A percentile compares a stretch with the other conserved stretches of the same genome.
These are phyloP conservation scores for Rotaria socialis DNA, from an alignment of 2,888 invertebrate species.

Conservation along the genomic window DNA sequence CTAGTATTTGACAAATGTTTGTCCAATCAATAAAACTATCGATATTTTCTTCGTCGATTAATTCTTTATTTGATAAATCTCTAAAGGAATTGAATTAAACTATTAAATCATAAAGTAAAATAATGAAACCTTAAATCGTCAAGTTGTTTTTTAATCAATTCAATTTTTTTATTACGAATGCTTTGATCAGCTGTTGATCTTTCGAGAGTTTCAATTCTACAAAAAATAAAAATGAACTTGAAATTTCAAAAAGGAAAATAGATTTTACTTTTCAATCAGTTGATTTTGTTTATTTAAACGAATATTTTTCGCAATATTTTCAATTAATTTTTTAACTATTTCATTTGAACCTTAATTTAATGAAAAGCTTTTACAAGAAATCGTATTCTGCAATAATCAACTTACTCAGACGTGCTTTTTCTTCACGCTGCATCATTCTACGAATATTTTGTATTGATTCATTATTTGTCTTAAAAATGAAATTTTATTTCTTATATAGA, in stretches of 20 bases:
- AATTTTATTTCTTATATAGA: not conserved
- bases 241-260: not conserved
- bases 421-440: conserved; percentile 2
- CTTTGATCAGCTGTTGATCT: not conserved
- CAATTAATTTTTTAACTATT: not conserved
- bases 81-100: not conserved
- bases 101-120: not conserved
- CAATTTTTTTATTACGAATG: not conserved
- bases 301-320: not conserved
- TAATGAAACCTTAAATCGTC: not conserved
- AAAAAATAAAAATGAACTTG: not conserved
- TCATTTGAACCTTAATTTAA: not conserved
- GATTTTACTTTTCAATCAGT: not conserved
- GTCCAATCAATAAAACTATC: not conserved
- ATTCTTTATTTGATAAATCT: not conserved
- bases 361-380: too few relatives aligned
- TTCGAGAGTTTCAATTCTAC: conserved; percentile 20
- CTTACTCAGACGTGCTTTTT: conserved; percentile 20
- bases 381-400: not conserved
- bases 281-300: not conserved
- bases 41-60: not conserved
- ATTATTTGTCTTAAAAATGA: not conserved
- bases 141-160: not conserved
- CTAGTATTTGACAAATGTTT: not conserved
- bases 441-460: conserved; percentile 19